A percentile compares a stretch with the other conserved stretches of the same genome.
Conservation (phyloP, 2,113 vertebrate genomes). For the Gambusia holbrooki region DNA sequence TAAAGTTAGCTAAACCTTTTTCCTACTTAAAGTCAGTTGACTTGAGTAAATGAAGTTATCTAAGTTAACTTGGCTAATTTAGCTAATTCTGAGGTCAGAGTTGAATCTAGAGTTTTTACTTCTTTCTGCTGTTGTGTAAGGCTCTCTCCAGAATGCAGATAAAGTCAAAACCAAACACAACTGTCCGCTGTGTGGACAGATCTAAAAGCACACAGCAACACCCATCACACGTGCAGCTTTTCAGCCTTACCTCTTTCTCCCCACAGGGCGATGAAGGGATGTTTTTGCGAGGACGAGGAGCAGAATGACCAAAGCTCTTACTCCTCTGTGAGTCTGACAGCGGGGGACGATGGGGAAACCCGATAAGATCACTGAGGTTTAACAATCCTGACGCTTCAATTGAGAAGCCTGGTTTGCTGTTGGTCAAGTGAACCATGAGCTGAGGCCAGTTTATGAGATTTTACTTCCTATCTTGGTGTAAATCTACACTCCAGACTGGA, state of each 20-base stretch:
- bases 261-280: conserved; percentile 22
- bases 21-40: too few species aligned
- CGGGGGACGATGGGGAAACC: conserved; percentile 31
- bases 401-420: conserved; percentile 32
- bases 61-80: too few species aligned
- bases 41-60: too few species aligned
- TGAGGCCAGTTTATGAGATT: conserved; percentile 35
- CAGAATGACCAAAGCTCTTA: conserved; percentile 27
- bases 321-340: conserved; percentile 36
- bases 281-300: conserved; percentile 36
- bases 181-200: too few species aligned
- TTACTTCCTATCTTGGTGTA: conserved; percentile 8
- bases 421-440: conserved; percentile 28
- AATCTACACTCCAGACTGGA: neutral
- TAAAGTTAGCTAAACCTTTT: too few species aligned
- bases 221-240: neutral
- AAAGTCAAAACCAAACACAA: too few species aligned
- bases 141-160: conserved; percentile 42
- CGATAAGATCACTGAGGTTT: conserved; percentile 62
- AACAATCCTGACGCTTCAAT: conserved; percentile 44
- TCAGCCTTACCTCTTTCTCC: neutral
- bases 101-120: conserved; percentile 31
- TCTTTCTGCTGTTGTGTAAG: conserved; percentile 28
- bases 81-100: conserved; percentile 23
- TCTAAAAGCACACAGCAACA: conserved; percentile 17